Conservation (phyloP, 2,888 invertebrate genomes). For the Meta bourneti region DNA sequence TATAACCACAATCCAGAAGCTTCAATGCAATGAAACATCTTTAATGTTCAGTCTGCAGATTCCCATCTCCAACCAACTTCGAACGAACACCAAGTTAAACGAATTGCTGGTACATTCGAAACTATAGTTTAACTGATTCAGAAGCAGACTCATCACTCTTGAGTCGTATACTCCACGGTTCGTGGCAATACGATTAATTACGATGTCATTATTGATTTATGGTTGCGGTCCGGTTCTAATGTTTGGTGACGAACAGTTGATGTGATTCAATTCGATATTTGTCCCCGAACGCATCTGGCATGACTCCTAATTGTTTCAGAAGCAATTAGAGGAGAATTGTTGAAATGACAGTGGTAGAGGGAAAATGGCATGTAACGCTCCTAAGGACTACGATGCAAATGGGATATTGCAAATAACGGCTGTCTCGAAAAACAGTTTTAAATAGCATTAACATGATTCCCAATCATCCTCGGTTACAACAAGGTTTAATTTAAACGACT, state of each 20-base stretch:
- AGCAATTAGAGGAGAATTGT: not conserved
- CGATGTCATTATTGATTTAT: slow-evolving; percentile 22
- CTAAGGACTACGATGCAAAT: not conserved
- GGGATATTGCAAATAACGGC: not conserved
- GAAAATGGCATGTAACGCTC: not conserved
- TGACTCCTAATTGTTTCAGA: not conserved
- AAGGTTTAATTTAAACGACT: too few relatives aligned
- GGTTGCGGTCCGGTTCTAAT: not conserved
- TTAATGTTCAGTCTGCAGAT: too few relatives aligned
- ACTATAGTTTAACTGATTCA: not conserved
- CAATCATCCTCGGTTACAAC: not conserved
- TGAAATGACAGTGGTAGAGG: not conserved
- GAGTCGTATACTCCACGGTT: not conserved
- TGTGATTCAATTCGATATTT: not conserved
- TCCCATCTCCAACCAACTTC: too few relatives aligned
- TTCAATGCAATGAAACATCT: too few relatives aligned
- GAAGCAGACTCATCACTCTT: not conserved
- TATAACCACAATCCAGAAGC: too few relatives aligned
- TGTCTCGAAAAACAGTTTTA: not conserved
- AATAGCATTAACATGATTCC: not conserved
- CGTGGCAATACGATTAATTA: slow-evolving; percentile 23
- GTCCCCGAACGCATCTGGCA: not conserved
- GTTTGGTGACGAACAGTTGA: not conserved
- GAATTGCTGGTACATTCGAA: not conserved
- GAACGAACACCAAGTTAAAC: not conserved